These are phyloP conservation scores for Eulemur mongoz DNA, from an alignment of 2,797 vertebrate species.

Conservation along the genomic window DNA sequence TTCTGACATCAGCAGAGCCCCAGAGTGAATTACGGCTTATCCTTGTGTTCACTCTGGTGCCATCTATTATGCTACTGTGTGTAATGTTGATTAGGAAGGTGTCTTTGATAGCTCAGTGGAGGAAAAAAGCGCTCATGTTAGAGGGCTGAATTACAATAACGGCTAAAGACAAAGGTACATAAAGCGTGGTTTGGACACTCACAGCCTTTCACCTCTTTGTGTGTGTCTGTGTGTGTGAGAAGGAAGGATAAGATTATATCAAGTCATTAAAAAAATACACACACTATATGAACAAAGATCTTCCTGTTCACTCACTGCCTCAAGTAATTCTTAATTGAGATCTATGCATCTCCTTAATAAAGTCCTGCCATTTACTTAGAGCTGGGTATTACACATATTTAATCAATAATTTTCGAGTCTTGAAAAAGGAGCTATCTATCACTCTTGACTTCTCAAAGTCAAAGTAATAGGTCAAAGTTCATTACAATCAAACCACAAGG, in stretches of 20 bases:
- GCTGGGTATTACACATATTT: not conserved
- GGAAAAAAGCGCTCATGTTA: constrained; percentile 35
- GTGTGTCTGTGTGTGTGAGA: not conserved
- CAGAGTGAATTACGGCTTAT: constrained; percentile 57
- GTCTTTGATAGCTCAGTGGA: constrained; percentile 79
- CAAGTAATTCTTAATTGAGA: constrained; percentile 11
- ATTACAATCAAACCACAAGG: not conserved
- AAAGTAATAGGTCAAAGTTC: not conserved
- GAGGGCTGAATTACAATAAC: constrained; percentile 65
- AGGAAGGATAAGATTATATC: constrained; percentile 11
- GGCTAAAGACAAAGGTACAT: constrained; percentile 66
- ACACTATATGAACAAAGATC: constrained; percentile 52
- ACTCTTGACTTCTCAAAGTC: not conserved
- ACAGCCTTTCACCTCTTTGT: constrained; percentile 46
- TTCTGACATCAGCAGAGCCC: constrained; percentile 69
- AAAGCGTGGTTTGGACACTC: constrained; percentile 56
- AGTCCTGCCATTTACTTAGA: not conserved
- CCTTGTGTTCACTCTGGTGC: constrained; percentile 49
- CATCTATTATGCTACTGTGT: constrained; percentile 58
- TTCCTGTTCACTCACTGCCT: not conserved
- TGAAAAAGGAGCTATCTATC: not conserved
- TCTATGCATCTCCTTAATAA: not conserved
- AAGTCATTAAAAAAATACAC: constrained; percentile 58
- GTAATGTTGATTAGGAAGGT: constrained; percentile 74
- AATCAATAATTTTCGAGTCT: not conserved